Evolutionary conservation across 2,888 invertebrate species (phyloP), one percentile per base, ranked within the genome.

Genomic region (Caenorhabditis parvicauda): DNA sequence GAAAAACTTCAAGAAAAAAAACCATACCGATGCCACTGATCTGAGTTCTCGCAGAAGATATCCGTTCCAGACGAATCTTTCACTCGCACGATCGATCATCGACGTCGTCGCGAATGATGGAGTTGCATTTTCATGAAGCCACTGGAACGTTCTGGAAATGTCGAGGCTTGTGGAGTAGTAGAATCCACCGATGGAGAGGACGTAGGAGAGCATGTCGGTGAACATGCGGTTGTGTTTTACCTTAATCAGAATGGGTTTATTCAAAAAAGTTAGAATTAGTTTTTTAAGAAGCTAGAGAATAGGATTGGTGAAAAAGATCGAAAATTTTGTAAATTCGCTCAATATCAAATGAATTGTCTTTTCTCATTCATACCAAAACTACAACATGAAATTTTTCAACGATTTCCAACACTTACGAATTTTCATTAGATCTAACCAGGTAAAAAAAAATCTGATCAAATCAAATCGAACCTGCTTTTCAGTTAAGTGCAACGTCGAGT

Each of bases 31-130:
- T 5, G 59, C 53, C 4, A 62, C 60, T 22, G 58, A 42, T 41
- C 67, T 44, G 28, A 77, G 52, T 25, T 60, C 60, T 22, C 54
- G 35, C 24, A 72, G 55, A 0, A 94, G 84, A 81, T 88, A 86
- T 0, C 88, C 87, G 82, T 98, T 98, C 96, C 96, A 98, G 5
- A 95, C 87, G 83, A 95, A 98, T 54, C 92, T 86, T 19, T 86
- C 85, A 83, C 96, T 95, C 0, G 92, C 85, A 50, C 75, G 54
- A 46, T 76, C 76, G 24, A 68, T 54, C 67, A 71, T 68, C 32
- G 61, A 59, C 6, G 39, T 57, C 12, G 60, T 45, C 12, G 58
- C 51, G 61, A 77, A 80, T 9, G 64, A 53, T 7, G 77, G 75
- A n/a, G 70, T 69, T 4, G 73, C 64, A 54, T 80, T 77, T 49